Evolutionary conservation across 2,797 vertebrate genomes (phyloP), one percentile per base, ranked within the genome.

Genomic region (Cuniculus paca): DNA sequence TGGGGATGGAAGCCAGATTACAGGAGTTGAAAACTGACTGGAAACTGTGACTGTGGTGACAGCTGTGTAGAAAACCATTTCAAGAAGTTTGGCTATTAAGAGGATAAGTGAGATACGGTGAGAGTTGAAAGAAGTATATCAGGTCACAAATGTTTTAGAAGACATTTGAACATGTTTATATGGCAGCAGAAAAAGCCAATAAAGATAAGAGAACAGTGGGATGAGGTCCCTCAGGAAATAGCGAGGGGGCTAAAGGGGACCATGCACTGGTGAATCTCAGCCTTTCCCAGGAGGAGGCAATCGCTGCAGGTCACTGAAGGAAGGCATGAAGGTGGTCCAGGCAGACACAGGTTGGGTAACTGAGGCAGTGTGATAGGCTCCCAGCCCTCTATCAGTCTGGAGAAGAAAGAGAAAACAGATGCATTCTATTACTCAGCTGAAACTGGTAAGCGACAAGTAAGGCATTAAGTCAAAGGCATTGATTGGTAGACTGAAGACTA

Each of bases 341-440:
- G 2, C 2, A 0, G 12, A 5, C 45, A 19, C 7, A 17, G 19
- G 31, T 0, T 14, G 26, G 48, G 24, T n/a, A 39, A 45, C 4
- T 3, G 22, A 81, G 48, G 26, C 13, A 48, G 8, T 8, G 36
- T 45, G 60, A 12, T 50, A 11, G 72, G 45, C 79, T 65, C 4
- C 22, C 5, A 10, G 45, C 31, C n/a, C 22, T 22, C 52, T 54
- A 36, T 16, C 2, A 0, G 3, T 61, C 36, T 63, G 6, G 34
- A 54, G 50, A 61, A 70, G 14, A n/a, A 50, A 52, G 61, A n/a
- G 16, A 16, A 79, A 42, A 24, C 16, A 52, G 1, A 20, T 6
- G 60, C 39, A 58, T 28, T 77, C 50, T 68, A 13, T 70, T 36
- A 31, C 10, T 39, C 80, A 91, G 42, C 26, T 42, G 34, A 61